Conservation (phyloP, 37 sponge, comb jelly and placozoan species). For the Agelas oroides region DNA sequence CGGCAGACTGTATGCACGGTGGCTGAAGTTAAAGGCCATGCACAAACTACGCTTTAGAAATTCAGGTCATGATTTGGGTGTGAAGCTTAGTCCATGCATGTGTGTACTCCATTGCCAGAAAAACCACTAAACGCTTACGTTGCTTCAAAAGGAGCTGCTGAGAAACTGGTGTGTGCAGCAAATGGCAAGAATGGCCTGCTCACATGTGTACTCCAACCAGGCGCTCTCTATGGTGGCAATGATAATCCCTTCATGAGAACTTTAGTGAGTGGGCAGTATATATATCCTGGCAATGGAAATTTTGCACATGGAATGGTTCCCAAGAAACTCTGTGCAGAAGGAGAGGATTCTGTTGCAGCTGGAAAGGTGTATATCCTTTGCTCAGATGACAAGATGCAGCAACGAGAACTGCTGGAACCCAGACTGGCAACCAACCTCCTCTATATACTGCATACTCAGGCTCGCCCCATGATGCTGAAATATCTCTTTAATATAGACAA, state of each 20-base stretch:
- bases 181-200: constrained; percentile 30
- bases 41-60: too few relatives aligned
- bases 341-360: not conserved
- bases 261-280: not conserved
- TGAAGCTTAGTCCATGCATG: too few relatives aligned
- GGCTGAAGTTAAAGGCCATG: too few relatives aligned
- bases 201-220: constrained; percentile 56
- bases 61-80: too few relatives aligned
- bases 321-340: constrained; percentile 24
- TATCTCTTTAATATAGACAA: too few relatives aligned
- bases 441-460: not conserved
- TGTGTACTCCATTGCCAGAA: constrained; percentile 37
- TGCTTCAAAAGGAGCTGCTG: constrained; percentile 36
- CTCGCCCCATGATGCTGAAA: too few relatives aligned
- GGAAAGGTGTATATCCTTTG: constrained; percentile 54
- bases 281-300: not conserved
- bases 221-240: not conserved
- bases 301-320: not conserved
- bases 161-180: constrained; percentile 36
- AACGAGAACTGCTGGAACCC: constrained; percentile 14
- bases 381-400: not conserved
- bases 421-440: not conserved
- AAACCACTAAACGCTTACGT: constrained; percentile 17
- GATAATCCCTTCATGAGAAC: not conserved
- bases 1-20: too few relatives aligned